Conservation (phyloP, 92 coral and sea anemone species). For the Epizoanthus fatuus region DNA sequence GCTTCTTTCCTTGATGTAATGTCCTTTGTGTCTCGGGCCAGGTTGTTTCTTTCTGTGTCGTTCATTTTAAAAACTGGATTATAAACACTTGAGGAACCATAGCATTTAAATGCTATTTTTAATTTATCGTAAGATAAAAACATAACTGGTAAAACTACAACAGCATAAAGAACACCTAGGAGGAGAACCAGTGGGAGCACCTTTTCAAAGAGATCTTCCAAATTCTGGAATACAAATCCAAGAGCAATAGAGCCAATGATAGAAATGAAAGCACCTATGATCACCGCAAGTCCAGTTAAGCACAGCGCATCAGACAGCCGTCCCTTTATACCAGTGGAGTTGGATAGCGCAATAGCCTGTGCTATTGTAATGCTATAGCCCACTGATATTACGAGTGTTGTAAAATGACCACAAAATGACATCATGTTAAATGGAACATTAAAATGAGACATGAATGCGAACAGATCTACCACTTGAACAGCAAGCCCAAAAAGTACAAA, state of each 20-base stretch:
- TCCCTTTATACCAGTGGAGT: slow-evolving; percentile 15
- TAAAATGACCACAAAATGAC: slow-evolving; percentile 39
- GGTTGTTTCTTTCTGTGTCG: neutral
- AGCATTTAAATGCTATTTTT: neutral
- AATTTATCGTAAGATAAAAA: slow-evolving; percentile 47
- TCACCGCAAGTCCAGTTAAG: slow-evolving; percentile 45
- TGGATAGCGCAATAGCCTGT: slow-evolving; percentile 56
- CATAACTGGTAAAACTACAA: slow-evolving; percentile 46
- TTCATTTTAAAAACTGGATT: slow-evolving; percentile 9
- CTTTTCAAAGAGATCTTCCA: slow-evolving; percentile 47
- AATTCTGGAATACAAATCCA: slow-evolving; percentile 56
- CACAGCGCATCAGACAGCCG: slow-evolving; percentile 59
- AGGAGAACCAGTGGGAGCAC: slow-evolving; percentile 53
- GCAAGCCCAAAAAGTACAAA: slow-evolving; percentile 50
- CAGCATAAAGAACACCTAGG: slow-evolving; percentile 48
- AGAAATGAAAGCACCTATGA: slow-evolving; percentile 49
- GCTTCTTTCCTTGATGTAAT: neutral
- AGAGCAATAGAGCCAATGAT: slow-evolving; percentile 58
- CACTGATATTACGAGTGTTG: slow-evolving; percentile 43
- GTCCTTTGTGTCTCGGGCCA: neutral
- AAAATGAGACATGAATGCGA: slow-evolving; percentile 52
- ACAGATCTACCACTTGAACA: slow-evolving; percentile 61
- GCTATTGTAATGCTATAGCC: slow-evolving; percentile 48
- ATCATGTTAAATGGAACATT: slow-evolving; percentile 54
- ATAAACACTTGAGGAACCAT: neutral